Base-by-base conservation (phyloP, 2,888 invertebrate species). In the Anthrax anthrax region DNA sequence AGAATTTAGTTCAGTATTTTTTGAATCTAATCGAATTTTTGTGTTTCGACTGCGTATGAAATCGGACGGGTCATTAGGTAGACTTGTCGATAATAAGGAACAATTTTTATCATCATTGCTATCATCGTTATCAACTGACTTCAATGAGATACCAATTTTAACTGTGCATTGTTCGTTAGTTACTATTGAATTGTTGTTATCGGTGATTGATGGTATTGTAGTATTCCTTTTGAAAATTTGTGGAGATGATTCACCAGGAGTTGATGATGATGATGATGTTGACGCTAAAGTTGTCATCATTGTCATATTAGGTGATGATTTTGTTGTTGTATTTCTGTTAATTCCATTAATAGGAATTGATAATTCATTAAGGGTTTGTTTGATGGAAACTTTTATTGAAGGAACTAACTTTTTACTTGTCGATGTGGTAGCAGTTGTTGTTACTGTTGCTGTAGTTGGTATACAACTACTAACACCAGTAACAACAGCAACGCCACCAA, bases 291-390 rank as follows among this genome's bases (percentile, higher is more conserved):
- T n/a, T 32, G 2, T 32, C 12, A 12, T 32, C 12, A 12, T 1
- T 32, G 29, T 32, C 13, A 12, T 32, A 32, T 12, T 32, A 3
- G 29, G 3, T 12, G 47, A 51, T 51, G 50, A 58, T 44, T 49
- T 50, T 46, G 55, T 55, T 54, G 47, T 56, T n/a, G 54, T 46
- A 46, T 47, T 44, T 40, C 43, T 46, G 18, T 38, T 23, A 32
- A 19, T 34, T 42, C 43, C 43, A 41, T 47, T 39, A 42, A 6
- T 16, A 52, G 39, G 62, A 60, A 40, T 57, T 61, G 43, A 58
- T 48, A 62, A 44, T 49, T 67, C 67, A 52, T 58, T 63, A 29
- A 66, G 60, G 51, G 60, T 64, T 54, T 67, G 67, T 51, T 62
- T 64, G 55, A 66, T 59, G 23, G 62, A 59, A 8, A 67, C 55